phyloP scores from a whole-genome alignment of 64 coral and sea anemone genomes.

The Trachythela sp. region DNA sequence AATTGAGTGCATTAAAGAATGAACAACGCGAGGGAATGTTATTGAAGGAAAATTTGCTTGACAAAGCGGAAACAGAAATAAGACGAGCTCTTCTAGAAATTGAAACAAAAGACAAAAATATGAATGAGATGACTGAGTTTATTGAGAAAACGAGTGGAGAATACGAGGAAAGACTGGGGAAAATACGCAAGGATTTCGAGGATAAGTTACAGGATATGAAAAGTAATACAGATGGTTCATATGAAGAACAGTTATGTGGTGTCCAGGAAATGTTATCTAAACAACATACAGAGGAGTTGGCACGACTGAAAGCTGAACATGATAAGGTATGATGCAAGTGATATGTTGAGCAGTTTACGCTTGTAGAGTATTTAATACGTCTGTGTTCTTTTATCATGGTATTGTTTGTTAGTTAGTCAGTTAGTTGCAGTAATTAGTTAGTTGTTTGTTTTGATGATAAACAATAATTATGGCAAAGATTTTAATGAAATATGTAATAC shows the following conservation, averaged over 20 bases:
- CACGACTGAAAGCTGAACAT: background rate
- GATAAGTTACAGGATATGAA: background rate
- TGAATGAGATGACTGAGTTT: background rate
- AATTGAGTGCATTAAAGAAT: background rate
- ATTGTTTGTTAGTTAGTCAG: no score
- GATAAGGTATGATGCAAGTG: background rate
- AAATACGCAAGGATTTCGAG: constrained; percentile 9
- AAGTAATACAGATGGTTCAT: background rate
- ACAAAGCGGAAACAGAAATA: constrained; percentile 1
- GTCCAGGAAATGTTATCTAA: background rate
- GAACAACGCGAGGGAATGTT: background rate
- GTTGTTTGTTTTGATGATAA: no score
- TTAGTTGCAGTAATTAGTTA: no score
- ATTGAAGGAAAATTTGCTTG: background rate
- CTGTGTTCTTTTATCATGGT: no score
- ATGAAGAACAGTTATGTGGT: background rate
- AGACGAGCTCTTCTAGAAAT: background rate
- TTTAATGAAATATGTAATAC: no score
- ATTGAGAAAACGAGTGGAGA: background rate
- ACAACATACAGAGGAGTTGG: background rate
- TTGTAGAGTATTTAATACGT: no score
- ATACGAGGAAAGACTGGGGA: background rate
- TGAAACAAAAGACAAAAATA: constrained; percentile 12
- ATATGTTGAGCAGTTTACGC: no score
- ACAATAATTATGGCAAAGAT: no score